Percentiles rank a stretch among this genome's conserved stretches.
phyloP scores from a whole-genome alignment of 2,797 vertebrate genomes.

The Sylvia borin region DNA sequence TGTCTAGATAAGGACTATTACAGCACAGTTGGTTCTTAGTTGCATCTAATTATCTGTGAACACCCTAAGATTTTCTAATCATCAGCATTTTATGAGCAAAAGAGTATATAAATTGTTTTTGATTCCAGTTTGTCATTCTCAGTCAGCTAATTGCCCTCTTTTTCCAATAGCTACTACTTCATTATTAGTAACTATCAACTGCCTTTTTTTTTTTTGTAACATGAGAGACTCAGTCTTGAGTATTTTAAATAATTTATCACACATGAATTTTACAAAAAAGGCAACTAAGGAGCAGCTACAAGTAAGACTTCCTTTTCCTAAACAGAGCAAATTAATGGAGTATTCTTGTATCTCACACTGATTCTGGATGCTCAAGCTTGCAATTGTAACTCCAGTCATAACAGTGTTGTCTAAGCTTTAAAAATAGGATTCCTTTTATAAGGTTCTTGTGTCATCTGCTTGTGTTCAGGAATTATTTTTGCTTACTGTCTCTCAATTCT shows the following conservation, averaged over 20 bases:
- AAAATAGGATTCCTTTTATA: background rate
- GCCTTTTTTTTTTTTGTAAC: background rate
- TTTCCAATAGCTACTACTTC: background rate
- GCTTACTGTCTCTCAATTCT: background rate
- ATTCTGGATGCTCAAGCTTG: background rate
- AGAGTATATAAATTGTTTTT: background rate
- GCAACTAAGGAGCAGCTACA: background rate
- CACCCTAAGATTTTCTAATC: background rate
- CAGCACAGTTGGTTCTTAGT: background rate
- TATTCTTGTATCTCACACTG: background rate
- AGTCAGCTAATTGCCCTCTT: background rate
- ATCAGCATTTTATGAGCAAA: background rate
- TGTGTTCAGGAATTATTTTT: conserved; percentile 18
- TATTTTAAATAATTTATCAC: background rate
- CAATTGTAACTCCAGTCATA: background rate
- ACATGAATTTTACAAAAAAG: background rate
- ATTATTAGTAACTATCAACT: background rate
- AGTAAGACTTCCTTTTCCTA: background rate
- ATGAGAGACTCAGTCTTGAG: background rate
- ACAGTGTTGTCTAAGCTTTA: background rate
- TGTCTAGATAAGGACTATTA: background rate
- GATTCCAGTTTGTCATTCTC: background rate
- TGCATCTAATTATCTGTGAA: background rate
- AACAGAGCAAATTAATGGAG: background rate
- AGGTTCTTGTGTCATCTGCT: background rate